Evolutionary conservation across 2,888 invertebrate genomes (phyloP), one percentile per base, ranked within the genome.

Genomic region (Metellina segmentata): DNA sequence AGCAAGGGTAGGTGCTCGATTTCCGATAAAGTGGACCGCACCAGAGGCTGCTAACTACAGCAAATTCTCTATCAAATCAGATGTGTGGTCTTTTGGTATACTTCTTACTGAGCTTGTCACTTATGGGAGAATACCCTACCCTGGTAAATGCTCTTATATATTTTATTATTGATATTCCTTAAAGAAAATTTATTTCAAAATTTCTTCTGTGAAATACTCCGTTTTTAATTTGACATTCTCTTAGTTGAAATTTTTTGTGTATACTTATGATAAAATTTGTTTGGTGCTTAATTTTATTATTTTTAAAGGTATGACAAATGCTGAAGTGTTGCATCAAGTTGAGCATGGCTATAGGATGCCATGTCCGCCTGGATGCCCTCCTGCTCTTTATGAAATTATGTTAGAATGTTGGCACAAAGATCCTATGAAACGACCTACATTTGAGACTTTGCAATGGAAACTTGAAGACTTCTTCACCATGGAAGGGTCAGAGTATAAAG

Each of bases 331-430:
- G 93, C 98, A 99, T 95, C 99, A 99, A 96, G 99, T 99, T 89
- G 99, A 99, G 95, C 98, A 99, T 95, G 99, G 99, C n/a, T 99
- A 99, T 96, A 97, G 99, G 94, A 99, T 99, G 99, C 99, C 99
- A 89, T 97, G 97, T 94, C 99, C 99, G 82, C 93, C 93, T 81
- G 93, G 97, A 95, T 99, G 99, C 95, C 99, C 99, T 34, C 96
- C 97, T 93, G 96, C 98, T 1, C 96, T 99, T 51, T 99, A 99
- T 96, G 99, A 99, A 94, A 99, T 99, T 94, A 99, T 99, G 99
- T 96, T 99, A 85, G 99, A 99, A 95, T 99, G 99, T 95, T 99
- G 99, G 99, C 97, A 98, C 95, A 97, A 97, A 93, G 99, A 99
- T 95, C 98, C 99, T 82, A 97, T 98, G 96, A 98, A 99, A 95